Evolutionary conservation across 2,888 invertebrate genomes (phyloP), one percentile per base, ranked within the genome.

Genomic region (Drosophila meridionalis): DNA sequence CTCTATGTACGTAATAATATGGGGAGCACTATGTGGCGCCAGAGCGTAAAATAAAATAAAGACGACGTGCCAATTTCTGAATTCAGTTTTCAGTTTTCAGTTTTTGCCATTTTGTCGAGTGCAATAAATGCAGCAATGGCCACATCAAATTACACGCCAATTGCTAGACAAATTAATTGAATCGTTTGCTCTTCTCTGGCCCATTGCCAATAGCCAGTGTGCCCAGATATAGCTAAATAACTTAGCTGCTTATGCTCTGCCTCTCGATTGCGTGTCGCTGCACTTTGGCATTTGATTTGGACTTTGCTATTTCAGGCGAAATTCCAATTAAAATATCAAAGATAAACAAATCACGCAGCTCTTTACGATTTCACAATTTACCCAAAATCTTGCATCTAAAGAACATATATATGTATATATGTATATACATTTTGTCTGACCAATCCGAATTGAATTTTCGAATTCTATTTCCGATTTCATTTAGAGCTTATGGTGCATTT

Each of bases 271-370:
- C 34, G 34, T 67, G 89, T 89, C 89, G 82, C 87, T 82, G 90
- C 80, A 70, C 90, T 88, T 83, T 85, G 90, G 72, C 83, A 89
- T 83, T 83, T 83, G 56, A 7, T 34, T 52, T 48, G 40, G 50
- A 52, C 50, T 14, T 11, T 20, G 58, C 78, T 71, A 75, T 77
- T 77, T 75, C 64, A n/a, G 60, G 20, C 50, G 11, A 69, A 40
- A 76, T 78, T 63, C 78, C 61, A 20, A 63, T 76, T 61, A 28
- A 58, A 76, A 69, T 75, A 65, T 59, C 66, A 57, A 43, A 50
- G 56, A 60, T 79, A 53, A 69, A 67, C 56, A 71, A 71, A 77
- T 60, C 61, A 55, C 38, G 57, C 30, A 40, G 40, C 14, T 55
- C 38, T 38, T 4, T 8, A 8, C n/a, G 53, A 53, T 36, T 53